Base-by-base conservation (phyloP, 2,113 vertebrate species). In the Otis tarda region DNA sequence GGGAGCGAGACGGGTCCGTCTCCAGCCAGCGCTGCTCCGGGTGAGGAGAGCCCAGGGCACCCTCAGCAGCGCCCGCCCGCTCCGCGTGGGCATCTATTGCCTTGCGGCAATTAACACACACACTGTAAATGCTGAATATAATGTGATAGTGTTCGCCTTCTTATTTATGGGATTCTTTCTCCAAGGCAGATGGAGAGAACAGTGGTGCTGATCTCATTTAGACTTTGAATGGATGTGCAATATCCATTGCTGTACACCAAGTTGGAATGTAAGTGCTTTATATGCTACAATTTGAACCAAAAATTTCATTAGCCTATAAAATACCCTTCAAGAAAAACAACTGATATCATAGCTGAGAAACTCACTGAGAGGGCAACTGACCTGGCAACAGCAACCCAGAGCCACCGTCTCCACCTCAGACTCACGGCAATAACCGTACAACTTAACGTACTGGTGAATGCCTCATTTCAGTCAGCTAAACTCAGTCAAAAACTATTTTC, bases 161-260 rank as follows among this genome's bases (percentile, higher is more conserved):
- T 45, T 82, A 85, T 68, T 93, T 76, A 64, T 35, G 91, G 88
- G 79, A 93, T 79, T 83, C 78, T 83, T 90, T 90, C 70, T 93
- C 61, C 68, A 83, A 94, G 88, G 90, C 96, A 95, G 92, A 95
- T 93, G 94, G 96, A 95, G 90, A 90, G 53, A 90, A 92, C 70
- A 85, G 53, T 65, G 78, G 78, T 79, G 92, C 85, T 85, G 83
- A 90, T 92, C 82, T 93, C 88, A 80, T 94, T 61, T 93, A 85
- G 78, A 85, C 35, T 85, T 56, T 69, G 57, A 85, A 39, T 14
- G 63, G 77, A 69, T 35, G 52, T 53, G 35, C 27, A 93, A 92
- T 64, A 83, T 23, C 67, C 79, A 88, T 92, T 95, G 90, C 78
- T 6, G 1, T 23, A 33, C 85, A 87, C 49, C 14, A 55, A 69